These are phyloP conservation scores for Ormyrus nitidulus DNA, from an alignment of 2,888 invertebrate genomes.

Conservation along the genomic window DNA sequence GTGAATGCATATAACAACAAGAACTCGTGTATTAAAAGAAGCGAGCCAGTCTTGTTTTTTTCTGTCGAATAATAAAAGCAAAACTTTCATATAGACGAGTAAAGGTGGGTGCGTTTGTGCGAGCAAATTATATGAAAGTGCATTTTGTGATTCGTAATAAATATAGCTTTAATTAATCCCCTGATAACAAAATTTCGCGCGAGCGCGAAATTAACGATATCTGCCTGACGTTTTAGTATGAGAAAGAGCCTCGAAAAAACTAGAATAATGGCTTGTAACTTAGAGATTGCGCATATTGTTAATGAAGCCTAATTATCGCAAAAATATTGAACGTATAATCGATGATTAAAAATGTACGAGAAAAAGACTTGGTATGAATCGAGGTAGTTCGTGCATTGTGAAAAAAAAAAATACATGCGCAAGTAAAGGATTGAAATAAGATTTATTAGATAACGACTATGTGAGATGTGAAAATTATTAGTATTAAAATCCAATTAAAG, in stretches of 20 bases:
- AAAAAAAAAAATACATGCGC: constrained; percentile 44
- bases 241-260: constrained; percentile 46
- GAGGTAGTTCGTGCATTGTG: constrained; percentile 41
- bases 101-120: constrained; percentile 45
- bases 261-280: constrained; percentile 52
- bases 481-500: constrained; percentile 66
- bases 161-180: constrained; percentile 50
- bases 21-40: constrained; percentile 6
- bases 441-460: constrained; percentile 46
- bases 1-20: constrained; percentile 19
- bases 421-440: constrained; percentile 61
- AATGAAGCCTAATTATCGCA: constrained; percentile 58
- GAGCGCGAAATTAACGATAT: constrained; percentile 70
- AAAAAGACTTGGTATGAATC: constrained; percentile 46
- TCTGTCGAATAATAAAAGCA: constrained; percentile 13
- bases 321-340: constrained; percentile 42
- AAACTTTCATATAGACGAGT: constrained; percentile 28
- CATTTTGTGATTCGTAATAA: constrained; percentile 61
- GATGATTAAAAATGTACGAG: constrained; percentile 35
- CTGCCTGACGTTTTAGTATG: constrained; percentile 64
- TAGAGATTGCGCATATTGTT: constrained; percentile 46
- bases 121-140: constrained; percentile 57
- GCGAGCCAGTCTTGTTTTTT: constrained; percentile 11
- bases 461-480: constrained; percentile 58
- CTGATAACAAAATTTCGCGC: constrained; percentile 45